Conservation (phyloP, 2,113 vertebrate species). For the Mixornis gularis region DNA sequence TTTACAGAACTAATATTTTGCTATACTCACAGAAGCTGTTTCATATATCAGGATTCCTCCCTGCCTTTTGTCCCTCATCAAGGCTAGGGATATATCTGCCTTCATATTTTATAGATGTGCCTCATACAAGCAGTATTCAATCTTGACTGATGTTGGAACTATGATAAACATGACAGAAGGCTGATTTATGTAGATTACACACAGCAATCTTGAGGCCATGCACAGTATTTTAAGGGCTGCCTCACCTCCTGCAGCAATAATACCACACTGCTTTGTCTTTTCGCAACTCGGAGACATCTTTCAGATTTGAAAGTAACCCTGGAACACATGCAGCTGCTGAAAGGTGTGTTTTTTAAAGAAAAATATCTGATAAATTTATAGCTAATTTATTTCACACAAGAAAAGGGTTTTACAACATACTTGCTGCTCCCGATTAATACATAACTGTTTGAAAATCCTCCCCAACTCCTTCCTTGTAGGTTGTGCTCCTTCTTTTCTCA, state of each 20-base stretch:
- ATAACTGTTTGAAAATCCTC: not conserved
- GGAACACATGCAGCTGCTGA: not conserved
- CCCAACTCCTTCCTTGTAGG: not conserved
- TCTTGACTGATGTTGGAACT: not conserved
- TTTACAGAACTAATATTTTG: not conserved
- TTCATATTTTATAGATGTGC: not conserved
- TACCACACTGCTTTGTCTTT: not conserved
- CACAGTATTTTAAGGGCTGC: not conserved
- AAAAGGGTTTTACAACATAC: not conserved
- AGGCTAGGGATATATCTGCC: not conserved
- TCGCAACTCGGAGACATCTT: not conserved
- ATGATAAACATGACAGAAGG: not conserved
- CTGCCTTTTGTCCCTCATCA: not conserved
- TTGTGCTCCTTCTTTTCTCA: not conserved
- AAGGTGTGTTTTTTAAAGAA: not conserved
- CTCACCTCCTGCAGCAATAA: not conserved
- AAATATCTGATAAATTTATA: not conserved
- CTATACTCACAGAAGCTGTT: not conserved
- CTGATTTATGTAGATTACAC: not conserved
- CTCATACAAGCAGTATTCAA: not conserved
- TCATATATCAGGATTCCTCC: not conserved
- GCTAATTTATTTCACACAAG: not conserved
- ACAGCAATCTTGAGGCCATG: not conserved
- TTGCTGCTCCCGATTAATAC: not conserved
- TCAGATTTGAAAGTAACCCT: not conserved